Conservation (phyloP, 2,888 invertebrate species). For the Biston stratarius region DNA sequence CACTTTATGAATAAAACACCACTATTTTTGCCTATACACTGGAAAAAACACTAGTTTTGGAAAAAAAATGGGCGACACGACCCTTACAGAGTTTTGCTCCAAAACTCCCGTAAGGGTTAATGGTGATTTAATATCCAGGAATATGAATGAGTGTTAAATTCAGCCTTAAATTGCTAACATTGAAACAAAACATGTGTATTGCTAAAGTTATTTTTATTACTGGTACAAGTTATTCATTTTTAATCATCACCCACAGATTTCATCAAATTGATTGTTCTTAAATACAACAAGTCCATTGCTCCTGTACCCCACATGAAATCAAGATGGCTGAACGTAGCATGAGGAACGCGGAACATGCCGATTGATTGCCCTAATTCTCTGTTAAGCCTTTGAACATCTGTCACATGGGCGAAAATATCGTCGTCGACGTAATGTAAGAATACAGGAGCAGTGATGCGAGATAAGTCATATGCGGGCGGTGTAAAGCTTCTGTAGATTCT, state of each 20-base stretch:
- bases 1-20: no score
- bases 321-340: slow-evolving; percentile 87
- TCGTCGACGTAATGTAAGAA: slow-evolving; percentile 87
- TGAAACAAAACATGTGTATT: no score
- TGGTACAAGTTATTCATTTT: slow-evolving; percentile 7
- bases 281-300: slow-evolving; percentile 84
- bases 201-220: neutral
- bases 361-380: slow-evolving; percentile 78
- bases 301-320: slow-evolving; percentile 89
- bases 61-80: no score
- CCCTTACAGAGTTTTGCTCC: no score
- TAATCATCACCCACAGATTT: slow-evolving; percentile 50
- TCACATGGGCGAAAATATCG: slow-evolving; percentile 85
- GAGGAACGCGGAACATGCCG: slow-evolving; percentile 82
- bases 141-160: no score
- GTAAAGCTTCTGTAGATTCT: slow-evolving; percentile 76
- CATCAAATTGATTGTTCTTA: slow-evolving; percentile 81
- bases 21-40: no score
- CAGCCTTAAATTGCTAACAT: no score
- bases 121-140: no score
- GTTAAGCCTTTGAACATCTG: slow-evolving; percentile 81
- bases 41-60: no score
- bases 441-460: slow-evolving; percentile 83
- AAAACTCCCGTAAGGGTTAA: no score
- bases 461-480: slow-evolving; percentile 86